Conservation (phyloP, 2,888 invertebrate species). For the Prenolepis imparis region DNA sequence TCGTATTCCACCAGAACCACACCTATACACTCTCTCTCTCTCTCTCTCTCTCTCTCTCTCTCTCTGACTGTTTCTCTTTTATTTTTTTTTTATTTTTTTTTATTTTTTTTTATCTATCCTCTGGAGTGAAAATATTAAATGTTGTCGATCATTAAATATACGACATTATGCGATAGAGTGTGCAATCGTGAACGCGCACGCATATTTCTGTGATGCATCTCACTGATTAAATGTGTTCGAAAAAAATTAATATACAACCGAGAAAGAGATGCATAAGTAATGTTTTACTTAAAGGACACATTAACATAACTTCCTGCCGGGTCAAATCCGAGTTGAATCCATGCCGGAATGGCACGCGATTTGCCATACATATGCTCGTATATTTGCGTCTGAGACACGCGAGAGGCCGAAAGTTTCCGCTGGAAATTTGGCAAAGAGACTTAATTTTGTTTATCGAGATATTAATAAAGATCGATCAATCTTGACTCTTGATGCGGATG, state of each 20-base stretch:
- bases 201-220: constrained; percentile 8
- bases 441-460: constrained; percentile 33
- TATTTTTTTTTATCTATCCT: not conserved
- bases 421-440: constrained; percentile 32
- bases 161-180: not conserved
- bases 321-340: constrained; percentile 55
- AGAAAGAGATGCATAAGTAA: constrained; percentile 70
- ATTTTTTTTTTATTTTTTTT: no score
- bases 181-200: constrained; percentile 16
- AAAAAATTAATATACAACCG: constrained; percentile 57
- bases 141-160: not conserved
- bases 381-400: constrained; percentile 49
- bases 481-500: not conserved
- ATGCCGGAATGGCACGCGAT: constrained; percentile 71
- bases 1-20: not conserved
- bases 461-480: constrained; percentile 28
- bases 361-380: constrained; percentile 51
- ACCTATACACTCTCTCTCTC: not conserved
- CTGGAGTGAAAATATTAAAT: not conserved
- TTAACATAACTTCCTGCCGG: constrained; percentile 74
- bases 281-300: constrained; percentile 64
- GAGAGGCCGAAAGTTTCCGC: constrained; percentile 17
- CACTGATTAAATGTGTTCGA: not conserved
- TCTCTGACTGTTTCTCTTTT: no score
- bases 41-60: not conserved